Base-by-base conservation (phyloP, 2,888 invertebrate species). In the Sturmia bella region DNA sequence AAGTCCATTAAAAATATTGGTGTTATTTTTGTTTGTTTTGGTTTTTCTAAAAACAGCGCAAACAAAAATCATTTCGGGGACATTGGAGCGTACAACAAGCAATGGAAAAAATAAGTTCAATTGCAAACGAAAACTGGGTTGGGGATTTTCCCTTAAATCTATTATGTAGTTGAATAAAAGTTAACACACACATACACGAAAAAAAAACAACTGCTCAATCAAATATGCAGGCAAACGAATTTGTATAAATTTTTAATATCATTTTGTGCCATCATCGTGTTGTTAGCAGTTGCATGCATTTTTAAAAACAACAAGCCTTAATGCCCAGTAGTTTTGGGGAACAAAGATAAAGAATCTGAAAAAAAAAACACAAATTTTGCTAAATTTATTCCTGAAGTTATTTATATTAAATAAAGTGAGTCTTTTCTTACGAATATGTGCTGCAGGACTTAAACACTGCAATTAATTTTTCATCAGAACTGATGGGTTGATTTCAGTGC, bases 1-100 rank as follows among this genome's bases (percentile, higher is more conserved):
- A 61, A 50, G 61, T 59, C 27, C n/a, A 59, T 70, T 70, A 32
- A 69, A 69, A 57, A 19, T 56, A 13, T 27, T 32, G 13, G n/a
- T 54, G 48, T 24, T 41, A n/a, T n/a, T n/a, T n/a, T n/a, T n/a
- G n/a, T 24, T 56, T 19, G 5, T 32, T 27, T 27, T 7, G 1
- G 9, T 32, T 1, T 9, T 9, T 27, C 3, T 27, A 27, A 39
- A 54, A 43, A 56, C 27, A 54, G 5, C 19, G 9, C 27, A 17
- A 32, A 12, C n/a, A 24, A 24, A 61, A 27, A 21, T n/a, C n/a
- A 17, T 11, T 21, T 2, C 48, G 15, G 15, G 32, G 6, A 32
- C 4, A 15, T 54, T 54, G 15, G 32, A 32, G 32, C 32, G 4
- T 54, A 54, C 11, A 54, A 54, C 32, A 54, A 32, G 15, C 15